A percentile compares a stretch with the other conserved stretches of the same genome.
phyloP scores from a whole-genome alignment of 2,797 vertebrate genomes.

The Enteromius thamalakanensis region DNA sequence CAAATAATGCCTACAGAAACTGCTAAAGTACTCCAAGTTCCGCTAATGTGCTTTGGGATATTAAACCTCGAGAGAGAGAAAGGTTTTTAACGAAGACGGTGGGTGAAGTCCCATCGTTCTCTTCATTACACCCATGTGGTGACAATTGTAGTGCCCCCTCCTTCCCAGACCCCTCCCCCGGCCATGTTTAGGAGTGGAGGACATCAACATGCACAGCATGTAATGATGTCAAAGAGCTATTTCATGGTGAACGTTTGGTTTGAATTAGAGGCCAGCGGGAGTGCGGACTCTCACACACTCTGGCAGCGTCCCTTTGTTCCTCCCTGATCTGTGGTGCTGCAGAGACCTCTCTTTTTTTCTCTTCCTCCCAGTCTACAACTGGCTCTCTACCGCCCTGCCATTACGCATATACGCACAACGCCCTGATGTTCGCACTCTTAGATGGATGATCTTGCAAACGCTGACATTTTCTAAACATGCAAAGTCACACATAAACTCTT shows the following conservation, averaged over 20 bases:
- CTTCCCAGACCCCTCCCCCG: slow-evolving; percentile 35
- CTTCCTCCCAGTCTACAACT: slow-evolving; percentile 37
- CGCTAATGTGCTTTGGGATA: slow-evolving; percentile 40
- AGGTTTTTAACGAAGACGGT: slow-evolving; percentile 47
- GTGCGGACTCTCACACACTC: slow-evolving; percentile 60
- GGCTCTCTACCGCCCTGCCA: slow-evolving; percentile 32
- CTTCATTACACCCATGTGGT: slow-evolving; percentile 59
- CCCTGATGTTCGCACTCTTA: slow-evolving; percentile 37
- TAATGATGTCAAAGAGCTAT: slow-evolving; percentile 69
- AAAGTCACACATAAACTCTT: slow-evolving; percentile 10
- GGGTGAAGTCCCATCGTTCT: slow-evolving; percentile 39
- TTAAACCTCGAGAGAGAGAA: slow-evolving; percentile 32
- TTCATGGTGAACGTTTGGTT: slow-evolving; percentile 69
- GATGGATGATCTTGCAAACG: slow-evolving; percentile 39
- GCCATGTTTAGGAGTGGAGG: slow-evolving; percentile 59
- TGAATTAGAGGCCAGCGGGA: slow-evolving; percentile 70
- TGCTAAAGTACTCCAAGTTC: slow-evolving; percentile 36
- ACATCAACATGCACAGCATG: slow-evolving; percentile 68
- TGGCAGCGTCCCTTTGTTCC: slow-evolving; percentile 62
- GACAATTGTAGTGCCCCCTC: slow-evolving; percentile 55
- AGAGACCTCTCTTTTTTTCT: slow-evolving; percentile 54
- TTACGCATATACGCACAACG: slow-evolving; percentile 43
- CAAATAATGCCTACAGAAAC: slow-evolving; percentile 37
- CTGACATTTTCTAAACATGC: slow-evolving; percentile 15
- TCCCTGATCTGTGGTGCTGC: slow-evolving; percentile 58